A percentile compares a stretch with the other conserved stretches of the same genome.
These are phyloP conservation scores for Aythya baeri DNA, from an alignment of 2,113 vertebrate genomes.

Conservation along the genomic window DNA sequence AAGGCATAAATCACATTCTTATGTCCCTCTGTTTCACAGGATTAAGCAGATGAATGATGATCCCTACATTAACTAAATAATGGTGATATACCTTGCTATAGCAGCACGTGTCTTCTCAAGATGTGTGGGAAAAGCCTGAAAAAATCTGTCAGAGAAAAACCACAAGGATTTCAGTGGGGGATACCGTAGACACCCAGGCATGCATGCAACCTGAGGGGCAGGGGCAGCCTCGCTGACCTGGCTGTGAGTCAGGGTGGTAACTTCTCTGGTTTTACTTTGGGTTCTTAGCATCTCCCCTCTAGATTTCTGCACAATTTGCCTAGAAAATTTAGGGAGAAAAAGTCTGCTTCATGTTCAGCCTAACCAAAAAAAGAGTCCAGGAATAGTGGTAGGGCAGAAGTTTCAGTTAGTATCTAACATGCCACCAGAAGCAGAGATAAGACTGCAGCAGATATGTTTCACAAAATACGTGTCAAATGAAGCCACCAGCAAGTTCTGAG, in stretches of 20 bases:
- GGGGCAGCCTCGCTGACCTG: not conserved
- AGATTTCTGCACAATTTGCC: not conserved
- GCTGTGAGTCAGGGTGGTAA: not conserved
- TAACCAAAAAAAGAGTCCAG: not conserved
- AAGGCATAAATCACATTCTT: not conserved
- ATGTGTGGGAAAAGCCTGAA: not conserved
- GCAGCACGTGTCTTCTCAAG: not conserved
- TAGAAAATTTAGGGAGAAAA: not conserved
- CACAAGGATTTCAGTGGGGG: not conserved
- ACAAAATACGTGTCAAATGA: too few relatives aligned
- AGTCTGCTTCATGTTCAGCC: not conserved
- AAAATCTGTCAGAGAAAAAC: not conserved
- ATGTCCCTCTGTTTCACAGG: not conserved
- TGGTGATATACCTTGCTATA: not conserved
- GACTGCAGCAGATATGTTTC: too few relatives aligned
- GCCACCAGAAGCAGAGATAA: too few relatives aligned
- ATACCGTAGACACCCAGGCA: not conserved
- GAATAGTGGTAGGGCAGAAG: too few relatives aligned
- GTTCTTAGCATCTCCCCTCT: not conserved
- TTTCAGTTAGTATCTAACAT: too few relatives aligned
- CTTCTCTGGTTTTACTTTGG: not conserved
- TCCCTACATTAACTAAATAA: not conserved
- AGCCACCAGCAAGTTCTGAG: too few relatives aligned
- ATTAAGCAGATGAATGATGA: not conserved
- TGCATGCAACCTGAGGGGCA: not conserved